These are phyloP conservation scores for Drosophila setifemur DNA, from an alignment of 1,140 invertebrate genomes.

Conservation along the genomic window DNA sequence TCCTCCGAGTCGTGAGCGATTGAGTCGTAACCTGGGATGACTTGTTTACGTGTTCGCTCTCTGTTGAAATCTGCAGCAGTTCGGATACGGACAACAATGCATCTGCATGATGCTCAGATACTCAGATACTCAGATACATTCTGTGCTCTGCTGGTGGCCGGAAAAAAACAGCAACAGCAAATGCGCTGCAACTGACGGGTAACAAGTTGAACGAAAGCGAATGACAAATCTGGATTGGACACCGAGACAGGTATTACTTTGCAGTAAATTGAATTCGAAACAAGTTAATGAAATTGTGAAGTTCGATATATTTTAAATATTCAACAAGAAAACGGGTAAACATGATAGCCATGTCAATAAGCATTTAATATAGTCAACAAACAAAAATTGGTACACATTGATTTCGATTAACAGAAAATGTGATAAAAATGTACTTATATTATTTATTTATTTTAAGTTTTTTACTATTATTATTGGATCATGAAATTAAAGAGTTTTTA, in stretches of 20 bases:
- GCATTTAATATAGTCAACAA: too few relatives aligned
- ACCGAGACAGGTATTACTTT: slow-evolving; percentile 13
- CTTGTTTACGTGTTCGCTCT: slow-evolving; percentile 67
- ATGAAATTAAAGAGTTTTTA: too few relatives aligned
- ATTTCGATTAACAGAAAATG: too few relatives aligned
- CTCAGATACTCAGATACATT: too few relatives aligned
- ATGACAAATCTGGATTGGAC: slow-evolving; percentile 3
- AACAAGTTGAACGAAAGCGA: slow-evolving; percentile 15
- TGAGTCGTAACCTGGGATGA: slow-evolving; percentile 66
- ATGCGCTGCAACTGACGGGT: slow-evolving; percentile 11
- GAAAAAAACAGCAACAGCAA: neutral
- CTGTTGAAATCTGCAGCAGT: slow-evolving; percentile 9
- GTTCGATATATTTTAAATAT: neutral
- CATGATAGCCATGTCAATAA: too few relatives aligned
- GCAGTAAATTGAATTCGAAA: slow-evolving; percentile 18
- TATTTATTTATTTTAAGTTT: too few relatives aligned
- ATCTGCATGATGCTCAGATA: too few relatives aligned
- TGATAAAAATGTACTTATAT: too few relatives aligned
- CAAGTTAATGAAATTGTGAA: slow-evolving; percentile 4
- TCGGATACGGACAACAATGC: slow-evolving; percentile 1
- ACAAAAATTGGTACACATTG: too few relatives aligned
- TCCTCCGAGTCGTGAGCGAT: slow-evolving; percentile 50
- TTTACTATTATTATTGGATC: too few relatives aligned
- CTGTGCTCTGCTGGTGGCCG: slow-evolving; percentile 4
- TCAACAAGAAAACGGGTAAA: neutral